Evolutionary conservation across 1,140 invertebrate species (phyloP), one percentile per base, ranked within the genome.

Genomic region (Nephila pilipes): DNA sequence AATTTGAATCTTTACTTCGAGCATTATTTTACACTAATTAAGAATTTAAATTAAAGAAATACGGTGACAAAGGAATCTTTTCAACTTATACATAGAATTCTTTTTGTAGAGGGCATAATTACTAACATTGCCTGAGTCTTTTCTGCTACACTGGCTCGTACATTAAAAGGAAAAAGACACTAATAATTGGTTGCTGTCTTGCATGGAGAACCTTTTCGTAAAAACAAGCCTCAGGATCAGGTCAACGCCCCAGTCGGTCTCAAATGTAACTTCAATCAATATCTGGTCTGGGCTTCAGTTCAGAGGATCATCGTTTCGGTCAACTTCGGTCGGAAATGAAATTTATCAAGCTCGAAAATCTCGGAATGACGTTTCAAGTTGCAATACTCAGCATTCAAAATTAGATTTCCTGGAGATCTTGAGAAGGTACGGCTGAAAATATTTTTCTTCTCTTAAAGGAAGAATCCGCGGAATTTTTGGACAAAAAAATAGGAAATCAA

Each of bases 311-410:
- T 90, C 65, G 54, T 80, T 29, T 90, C 46, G 69, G 88, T 90
- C 69, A 80, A 80, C 65, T 32, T 38, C 20, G 55, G 46, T 32
- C 69, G 88, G 75, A 90, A 90, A 90, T 90, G 36, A 90, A 90
- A 90, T 90, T 79, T 90, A 90, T 90, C 88, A 90, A 58, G 69
- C 88, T 80, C 32, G 60, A 36, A 90, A 90, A 57, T 80, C 88
- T 20, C 14, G n/a, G 22, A 46, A 88, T 60, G 55, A 60, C 25
- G 60, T 57, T 32, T 87, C 57, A 87, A 83, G 32, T 87, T 87
- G 58, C 58, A 63, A 87, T 60, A 63, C 55, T 63, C 58, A 16
- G 87, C 69, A 88, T 88, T 88, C 58, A 55, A 54, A 88, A 88
- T 88, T 88, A 88, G 87, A 88, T 88, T 88, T 83, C 81, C 81